Evolutionary conservation across 1,140 invertebrate species (phyloP), one percentile per base, ranked within the genome.

Genomic region (Marisa cornuarietis): DNA sequence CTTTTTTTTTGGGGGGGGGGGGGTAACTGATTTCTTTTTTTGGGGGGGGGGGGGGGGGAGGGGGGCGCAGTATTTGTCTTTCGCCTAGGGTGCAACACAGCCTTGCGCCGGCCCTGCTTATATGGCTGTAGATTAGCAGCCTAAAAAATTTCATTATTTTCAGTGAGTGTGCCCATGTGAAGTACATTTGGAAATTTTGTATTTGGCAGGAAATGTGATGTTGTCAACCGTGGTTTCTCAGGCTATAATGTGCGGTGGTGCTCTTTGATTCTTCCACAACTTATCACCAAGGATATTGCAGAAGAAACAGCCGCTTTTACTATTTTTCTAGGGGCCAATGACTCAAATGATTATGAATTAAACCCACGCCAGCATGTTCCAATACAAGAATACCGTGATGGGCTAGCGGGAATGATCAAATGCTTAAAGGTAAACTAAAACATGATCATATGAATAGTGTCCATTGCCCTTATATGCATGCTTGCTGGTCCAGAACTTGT

Each of bases 301-400:
- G 77, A 86, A 58, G 78, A 87, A n/a, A 82, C 90, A 26, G 83
- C 82, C 31, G 85, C 85, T 71, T 83, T 91, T 58, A 87, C 88
- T 8, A 87, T 92, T 54, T 88, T 90, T 76, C 82, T 92, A 10
- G 91, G 91, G 18, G 87, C 91, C 31, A 92, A 92, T 83, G 91
- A 92, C 83, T 87, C 88, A n/a, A 86, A 81, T n/a, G 82, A 84
- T 51, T 63, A 71, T 26, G 82, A 84, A 31, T 26, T 84, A 2
- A 87, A 87, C 76, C 77, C 82, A 61, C 72, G 79, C 66, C 90
- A 92, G 69, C 90, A 91, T 85, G 90, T 91, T 13, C 87, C 91
- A 14, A n/a, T 91, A 16, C 80, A 88, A 18, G 90, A 91, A 81
- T 92, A 87, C 79, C 74, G 79, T 69, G 72, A 87, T 26, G 88